These are phyloP conservation scores for Oenanthe melanoleuca DNA, from an alignment of 2,113 vertebrate genomes.

Conservation along the genomic window DNA sequence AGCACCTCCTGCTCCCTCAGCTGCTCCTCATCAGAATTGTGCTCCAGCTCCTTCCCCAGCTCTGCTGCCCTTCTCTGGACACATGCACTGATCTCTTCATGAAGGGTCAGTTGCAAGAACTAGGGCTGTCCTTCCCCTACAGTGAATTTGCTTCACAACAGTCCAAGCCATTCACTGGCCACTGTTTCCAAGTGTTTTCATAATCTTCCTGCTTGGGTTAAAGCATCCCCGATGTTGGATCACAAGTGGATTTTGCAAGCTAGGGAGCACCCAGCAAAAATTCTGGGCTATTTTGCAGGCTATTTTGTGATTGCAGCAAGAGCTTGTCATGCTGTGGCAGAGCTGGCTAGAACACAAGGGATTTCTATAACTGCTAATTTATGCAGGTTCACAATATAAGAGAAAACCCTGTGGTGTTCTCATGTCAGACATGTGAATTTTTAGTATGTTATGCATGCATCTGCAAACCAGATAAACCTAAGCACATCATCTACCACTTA, in stretches of 20 bases:
- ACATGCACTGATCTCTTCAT: background rate
- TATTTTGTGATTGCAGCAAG: background rate
- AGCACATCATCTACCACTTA: accelerated
- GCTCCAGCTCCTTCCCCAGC: background rate
- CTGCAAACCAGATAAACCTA: background rate
- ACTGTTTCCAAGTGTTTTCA: background rate
- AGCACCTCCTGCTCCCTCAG: background rate
- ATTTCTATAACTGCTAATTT: background rate
- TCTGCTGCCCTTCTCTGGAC: background rate
- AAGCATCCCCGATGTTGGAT: background rate
- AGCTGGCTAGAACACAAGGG: background rate
- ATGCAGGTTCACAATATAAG: background rate
- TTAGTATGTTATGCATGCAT: background rate
- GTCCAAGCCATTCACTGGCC: background rate
- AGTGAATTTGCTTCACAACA: background rate
- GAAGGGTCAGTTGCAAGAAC: background rate
- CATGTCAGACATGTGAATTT: background rate
- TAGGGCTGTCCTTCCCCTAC: background rate
- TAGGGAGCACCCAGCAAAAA: background rate
- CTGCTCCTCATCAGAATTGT: background rate
- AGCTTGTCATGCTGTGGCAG: background rate
- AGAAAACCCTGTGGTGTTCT: background rate
- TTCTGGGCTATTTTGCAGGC: background rate
- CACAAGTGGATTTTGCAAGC: background rate
- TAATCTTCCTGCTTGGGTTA: background rate